Evolutionary conservation across 2,113 vertebrate species (phyloP).

Genomic region (Engraulis encrasicolus): DNA sequence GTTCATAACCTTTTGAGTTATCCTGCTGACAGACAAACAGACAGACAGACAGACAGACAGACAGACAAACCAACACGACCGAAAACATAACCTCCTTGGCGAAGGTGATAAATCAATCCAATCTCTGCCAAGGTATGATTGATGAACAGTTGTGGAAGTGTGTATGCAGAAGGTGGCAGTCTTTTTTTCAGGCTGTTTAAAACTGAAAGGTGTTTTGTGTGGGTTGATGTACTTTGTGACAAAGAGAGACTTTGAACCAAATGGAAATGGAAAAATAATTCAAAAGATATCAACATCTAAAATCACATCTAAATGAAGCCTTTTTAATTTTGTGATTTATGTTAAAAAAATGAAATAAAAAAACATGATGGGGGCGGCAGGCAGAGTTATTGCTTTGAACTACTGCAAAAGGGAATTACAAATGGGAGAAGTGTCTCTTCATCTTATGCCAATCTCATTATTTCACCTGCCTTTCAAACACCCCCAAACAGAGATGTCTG

Average conservation of each 20-base stretch:
- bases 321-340: too few relatives aligned
- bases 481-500: neutral
- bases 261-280: too few relatives aligned
- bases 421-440: neutral
- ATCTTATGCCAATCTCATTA: constrained; percentile 20
- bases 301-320: too few relatives aligned
- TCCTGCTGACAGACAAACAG: too few relatives aligned
- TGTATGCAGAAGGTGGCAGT: neutral
- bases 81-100: too few relatives aligned
- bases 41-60: too few relatives aligned
- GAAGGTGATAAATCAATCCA: too few relatives aligned
- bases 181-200: neutral
- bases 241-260: neutral
- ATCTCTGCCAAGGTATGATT: too few relatives aligned
- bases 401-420: neutral
- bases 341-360: too few relatives aligned
- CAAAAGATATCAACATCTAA: too few relatives aligned
- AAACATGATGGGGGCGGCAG: neutral
- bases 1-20: too few relatives aligned
- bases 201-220: neutral
- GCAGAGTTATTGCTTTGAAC: neutral
- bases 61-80: too few relatives aligned
- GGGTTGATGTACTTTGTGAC: neutral
- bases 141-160: neutral
- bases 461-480: neutral